Percentiles rank a stretch among this genome's conserved stretches.
phyloP scores from a whole-genome alignment of 2,113 vertebrate species.

The Ageneiosus marmoratus region DNA sequence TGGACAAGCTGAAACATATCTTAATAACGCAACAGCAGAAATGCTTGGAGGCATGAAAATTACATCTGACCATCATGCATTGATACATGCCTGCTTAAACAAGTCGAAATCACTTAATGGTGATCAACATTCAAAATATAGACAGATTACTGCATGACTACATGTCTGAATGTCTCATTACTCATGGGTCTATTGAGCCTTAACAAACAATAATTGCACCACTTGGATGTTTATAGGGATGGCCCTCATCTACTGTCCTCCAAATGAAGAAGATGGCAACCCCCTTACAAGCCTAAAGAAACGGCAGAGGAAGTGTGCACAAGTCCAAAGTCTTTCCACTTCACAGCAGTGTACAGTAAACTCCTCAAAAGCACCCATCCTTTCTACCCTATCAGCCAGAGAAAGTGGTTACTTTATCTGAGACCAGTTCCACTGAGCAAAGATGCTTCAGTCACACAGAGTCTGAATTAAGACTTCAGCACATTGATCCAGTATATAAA shows the following conservation, averaged over 20 bases:
- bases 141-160: constrained; percentile 16
- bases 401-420: constrained; percentile 20
- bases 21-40: constrained; percentile 50
- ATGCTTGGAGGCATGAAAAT: constrained; percentile 41
- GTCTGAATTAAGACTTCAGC: neutral
- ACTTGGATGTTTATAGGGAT: neutral
- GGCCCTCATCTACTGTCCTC: constrained; percentile 27
- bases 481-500: neutral
- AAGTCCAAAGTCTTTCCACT: constrained; percentile 67
- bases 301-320: constrained; percentile 68
- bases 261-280: constrained; percentile 38
- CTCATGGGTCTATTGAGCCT: neutral
- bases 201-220: neutral
- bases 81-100: neutral
- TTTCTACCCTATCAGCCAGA: constrained; percentile 39
- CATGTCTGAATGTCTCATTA: neutral
- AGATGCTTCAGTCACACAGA: neutral
- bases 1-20: constrained; percentile 55
- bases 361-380: constrained; percentile 40
- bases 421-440: constrained; percentile 11
- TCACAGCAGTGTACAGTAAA: constrained; percentile 52
- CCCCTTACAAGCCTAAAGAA: constrained; percentile 62
- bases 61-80: neutral
- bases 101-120: neutral
- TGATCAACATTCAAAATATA: constrained; percentile 13